Evolutionary conservation across 2,888 invertebrate genomes (phyloP), one percentile per base, ranked within the genome.

Genomic region (Sussaba pulchella): DNA sequence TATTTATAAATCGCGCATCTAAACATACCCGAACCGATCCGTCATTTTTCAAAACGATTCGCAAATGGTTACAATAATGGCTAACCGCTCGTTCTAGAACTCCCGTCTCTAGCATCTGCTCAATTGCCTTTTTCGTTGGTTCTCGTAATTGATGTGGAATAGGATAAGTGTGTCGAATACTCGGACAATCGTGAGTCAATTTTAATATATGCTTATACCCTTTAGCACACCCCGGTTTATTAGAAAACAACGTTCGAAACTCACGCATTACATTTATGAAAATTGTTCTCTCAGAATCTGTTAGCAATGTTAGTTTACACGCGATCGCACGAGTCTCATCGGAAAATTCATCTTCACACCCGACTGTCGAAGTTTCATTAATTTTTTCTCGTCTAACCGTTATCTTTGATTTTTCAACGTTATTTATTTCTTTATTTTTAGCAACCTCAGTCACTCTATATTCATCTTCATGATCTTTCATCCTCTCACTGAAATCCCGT

Each of bases 1-100:
- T 80, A 75, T 90, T 89, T 6, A 88, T 31, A 39, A 74, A 77
- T 4, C 89, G 59, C 5, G 88, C 90, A 72, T 89, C 89, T 36
- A 89, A 69, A 78, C 89, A 87, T 9, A 89, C 66, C 12, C 89
- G 54, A 0, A n/a, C n/a, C n/a, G n/a, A n/a, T n/a, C n/a, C n/a
- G n/a, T n/a, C n/a, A n/a, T n/a, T n/a, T n/a, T n/a, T n/a, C n/a
- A n/a, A n/a, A n/a, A n/a, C n/a, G n/a, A n/a, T n/a, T n/a, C n/a
- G n/a, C n/a, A n/a, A n/a, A n/a, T n/a, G n/a, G n/a, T n/a, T n/a
- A n/a, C n/a, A n/a, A n/a, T n/a, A n/a, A n/a, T n/a, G n/a, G n/a
- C n/a, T n/a, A n/a, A n/a, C n/a, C n/a, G n/a, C n/a, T n/a, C n/a
- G n/a, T n/a, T n/a, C n/a, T n/a, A n/a, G n/a, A n/a, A n/a, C n/a